Evolutionary conservation across 2,888 invertebrate genomes (phyloP).

Genomic region (Belgica antarctica): DNA sequence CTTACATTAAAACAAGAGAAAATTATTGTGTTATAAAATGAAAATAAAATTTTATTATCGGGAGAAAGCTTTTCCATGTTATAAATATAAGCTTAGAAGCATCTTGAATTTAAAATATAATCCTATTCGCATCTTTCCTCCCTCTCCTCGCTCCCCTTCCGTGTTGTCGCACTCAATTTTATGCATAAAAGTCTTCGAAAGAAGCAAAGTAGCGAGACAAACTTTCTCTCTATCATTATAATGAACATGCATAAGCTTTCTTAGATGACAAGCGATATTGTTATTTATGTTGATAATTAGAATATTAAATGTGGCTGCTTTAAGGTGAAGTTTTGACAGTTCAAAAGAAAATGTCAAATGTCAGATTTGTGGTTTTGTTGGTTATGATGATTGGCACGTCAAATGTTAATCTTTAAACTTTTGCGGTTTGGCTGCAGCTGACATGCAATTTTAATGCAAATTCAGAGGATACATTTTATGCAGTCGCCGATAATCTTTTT

Average conservation of each 20-base stretch:
- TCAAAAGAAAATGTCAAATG: too few relatives aligned
- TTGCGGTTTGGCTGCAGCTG: too few relatives aligned
- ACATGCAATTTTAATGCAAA: too few relatives aligned
- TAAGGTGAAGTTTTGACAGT: too few relatives aligned
- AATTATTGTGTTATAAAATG: conserved; percentile 16
- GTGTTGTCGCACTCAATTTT: not conserved
- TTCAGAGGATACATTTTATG: too few relatives aligned
- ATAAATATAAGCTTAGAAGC: conserved; percentile 42
- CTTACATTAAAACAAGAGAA: conserved; percentile 36
- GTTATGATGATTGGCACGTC: too few relatives aligned
- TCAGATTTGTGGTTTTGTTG: too few relatives aligned
- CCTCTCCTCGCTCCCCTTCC: not conserved
- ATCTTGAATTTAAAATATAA: conserved; percentile 41
- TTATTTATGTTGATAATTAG: conserved; percentile 39
- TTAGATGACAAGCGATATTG: conserved; percentile 28
- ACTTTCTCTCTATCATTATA: not conserved
- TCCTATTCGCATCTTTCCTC: conserved; percentile 25
- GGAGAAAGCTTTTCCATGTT: conserved; percentile 42
- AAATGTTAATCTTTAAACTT: too few relatives aligned
- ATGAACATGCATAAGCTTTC: conserved; percentile 9
- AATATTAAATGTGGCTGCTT: too few relatives aligned
- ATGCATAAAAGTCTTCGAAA: not conserved
- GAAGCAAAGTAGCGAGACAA: too few relatives aligned
- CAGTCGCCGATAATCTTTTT: too few relatives aligned
- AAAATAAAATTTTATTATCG: conserved; percentile 42